These are phyloP conservation scores for Zoanthus solanderi DNA, from an alignment of 92 coral and sea anemone genomes.

Conservation along the genomic window DNA sequence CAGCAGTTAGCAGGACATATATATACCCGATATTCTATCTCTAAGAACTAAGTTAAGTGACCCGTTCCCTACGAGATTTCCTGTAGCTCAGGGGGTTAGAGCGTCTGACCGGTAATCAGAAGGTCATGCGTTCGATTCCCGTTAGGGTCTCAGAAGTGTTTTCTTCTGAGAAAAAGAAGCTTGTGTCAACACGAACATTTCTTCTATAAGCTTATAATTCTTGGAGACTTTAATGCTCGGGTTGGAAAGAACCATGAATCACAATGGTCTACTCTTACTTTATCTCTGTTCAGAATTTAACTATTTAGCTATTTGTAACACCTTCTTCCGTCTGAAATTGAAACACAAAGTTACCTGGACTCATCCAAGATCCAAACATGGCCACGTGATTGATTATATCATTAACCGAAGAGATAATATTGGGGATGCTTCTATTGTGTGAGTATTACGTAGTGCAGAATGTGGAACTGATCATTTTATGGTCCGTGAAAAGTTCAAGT, in stretches of 20 bases:
- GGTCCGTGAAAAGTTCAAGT: slow-evolving; percentile 34
- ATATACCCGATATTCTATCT: too few relatives aligned
- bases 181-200: too few relatives aligned
- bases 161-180: too few relatives aligned
- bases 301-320: slow-evolving; percentile 5
- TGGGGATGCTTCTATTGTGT: slow-evolving; percentile 26
- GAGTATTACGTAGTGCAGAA: slow-evolving; percentile 28
- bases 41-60: too few relatives aligned
- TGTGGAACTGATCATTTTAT: slow-evolving; percentile 20
- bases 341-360: slow-evolving; percentile 10
- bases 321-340: slow-evolving; percentile 17
- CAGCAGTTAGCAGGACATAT: too few relatives aligned
- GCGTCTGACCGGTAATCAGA: too few relatives aligned
- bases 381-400: slow-evolving; percentile 14
- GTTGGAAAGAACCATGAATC: slow-evolving; percentile 21
- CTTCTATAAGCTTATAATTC: slow-evolving; percentile 10
- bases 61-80: too few relatives aligned
- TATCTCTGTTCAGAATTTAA: slow-evolving; percentile 19
- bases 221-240: slow-evolving; percentile 5
- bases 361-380: slow-evolving; percentile 31
- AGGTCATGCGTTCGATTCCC: too few relatives aligned
- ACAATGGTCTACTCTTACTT: slow-evolving; percentile 30
- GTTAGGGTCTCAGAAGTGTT: too few relatives aligned
- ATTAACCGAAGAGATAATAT: slow-evolving; percentile 23
- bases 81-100: too few relatives aligned